Evolutionary conservation across 2,113 vertebrate genomes (phyloP), one percentile per base, ranked within the genome.

Genomic region (Percopsis transmontana): DNA sequence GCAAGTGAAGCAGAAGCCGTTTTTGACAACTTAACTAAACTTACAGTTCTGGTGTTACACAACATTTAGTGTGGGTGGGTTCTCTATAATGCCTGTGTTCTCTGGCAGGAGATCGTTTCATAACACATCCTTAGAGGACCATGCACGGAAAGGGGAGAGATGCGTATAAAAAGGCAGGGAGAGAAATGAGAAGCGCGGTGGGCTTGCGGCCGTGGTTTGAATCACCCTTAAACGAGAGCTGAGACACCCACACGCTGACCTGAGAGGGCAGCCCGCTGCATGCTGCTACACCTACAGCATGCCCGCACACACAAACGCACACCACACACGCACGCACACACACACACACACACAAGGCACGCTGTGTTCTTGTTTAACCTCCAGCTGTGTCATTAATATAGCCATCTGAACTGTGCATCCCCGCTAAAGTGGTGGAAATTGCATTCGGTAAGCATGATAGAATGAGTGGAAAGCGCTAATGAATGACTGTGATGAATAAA

Each of bases 51-150:
- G 40, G 62, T 67, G 79, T 92, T 92, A 92, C 65, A 86, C 87
- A 92, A 92, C 89, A 77, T 54, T 33, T 41, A 62, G 84, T 74
- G 91, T 92, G 87, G 90, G 91, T 73, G 91, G 70, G 24, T 53
- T 81, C 66, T 76, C 57, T 76, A 48, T 73, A 41, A 82, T 79
- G 76, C 77, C 71, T 83, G 65, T 61, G 70, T 79, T 87, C 85
- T 82, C 79, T 77, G 56, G 80, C 79, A 86, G 84, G 83, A 89
- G 83, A 89, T 88, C 82, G 86, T 91, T 91, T 91, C 80, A 84
- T 92, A 92, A 92, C 88, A 76, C 77, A 83, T 91, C 89, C 88
- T 92, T 89, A 73, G 85, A 89, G 90, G 80, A 83, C 77, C 71
- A 42, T 81, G 79, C 68, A 79, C 54, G 76, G 82, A 88, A 79